Evolutionary conservation across 2,113 vertebrate species (phyloP).

Genomic region (Lanius ludovicianus): DNA sequence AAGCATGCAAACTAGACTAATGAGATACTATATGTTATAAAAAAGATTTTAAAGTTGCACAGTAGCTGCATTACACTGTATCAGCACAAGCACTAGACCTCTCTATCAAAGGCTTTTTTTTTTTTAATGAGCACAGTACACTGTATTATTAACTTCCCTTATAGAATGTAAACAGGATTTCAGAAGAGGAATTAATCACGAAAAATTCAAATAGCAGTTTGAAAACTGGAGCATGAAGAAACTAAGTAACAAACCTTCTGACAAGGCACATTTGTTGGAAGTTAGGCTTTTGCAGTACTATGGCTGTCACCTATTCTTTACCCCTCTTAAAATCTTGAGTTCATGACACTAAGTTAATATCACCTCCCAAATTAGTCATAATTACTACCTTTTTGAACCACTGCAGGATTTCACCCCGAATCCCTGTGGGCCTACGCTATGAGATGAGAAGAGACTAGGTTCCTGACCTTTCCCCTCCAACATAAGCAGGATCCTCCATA

Average conservation of each 20-base stretch:
- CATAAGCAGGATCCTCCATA: background rate
- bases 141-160: conserved; percentile 36
- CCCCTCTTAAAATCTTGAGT: background rate
- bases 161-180: conserved; percentile 32
- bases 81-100: background rate
- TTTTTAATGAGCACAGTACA: background rate
- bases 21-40: background rate
- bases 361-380: background rate
- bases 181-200: background rate
- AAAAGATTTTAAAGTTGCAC: background rate
- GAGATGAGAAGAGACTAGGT: background rate
- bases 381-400: background rate
- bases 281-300: background rate
- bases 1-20: background rate
- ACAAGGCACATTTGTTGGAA: background rate
- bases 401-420: background rate
- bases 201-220: background rate
- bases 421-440: fast-evolving
- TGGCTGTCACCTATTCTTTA: background rate
- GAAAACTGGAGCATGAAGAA: conserved; percentile 7
- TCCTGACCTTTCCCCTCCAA: background rate
- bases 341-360: background rate
- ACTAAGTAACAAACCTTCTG: background rate
- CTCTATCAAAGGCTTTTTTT: background rate
- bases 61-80: background rate